These are phyloP conservation scores for Seira sanloemensis DNA, from an alignment of 2,888 invertebrate genomes.

Conservation along the genomic window DNA sequence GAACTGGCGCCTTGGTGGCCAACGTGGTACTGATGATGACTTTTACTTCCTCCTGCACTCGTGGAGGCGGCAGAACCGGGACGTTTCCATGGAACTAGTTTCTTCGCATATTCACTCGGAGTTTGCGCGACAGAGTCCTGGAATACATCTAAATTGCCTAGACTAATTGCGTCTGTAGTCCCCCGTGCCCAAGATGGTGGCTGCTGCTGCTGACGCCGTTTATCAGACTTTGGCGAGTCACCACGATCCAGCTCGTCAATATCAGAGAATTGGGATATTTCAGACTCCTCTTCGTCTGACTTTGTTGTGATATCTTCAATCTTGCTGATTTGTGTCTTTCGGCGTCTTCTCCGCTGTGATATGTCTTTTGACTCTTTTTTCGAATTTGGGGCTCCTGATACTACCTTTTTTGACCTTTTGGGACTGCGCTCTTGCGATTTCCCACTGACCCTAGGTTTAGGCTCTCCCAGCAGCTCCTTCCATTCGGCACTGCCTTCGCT, in stretches of 20 bases:
- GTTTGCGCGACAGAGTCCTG: slow-evolving; percentile 66
- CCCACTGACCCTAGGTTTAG: neutral
- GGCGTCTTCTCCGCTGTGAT: neutral
- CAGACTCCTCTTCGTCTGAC: slow-evolving; percentile 28
- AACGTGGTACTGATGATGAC: neutral
- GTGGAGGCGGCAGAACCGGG: slow-evolving; percentile 45
- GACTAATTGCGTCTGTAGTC: slow-evolving; percentile 67
- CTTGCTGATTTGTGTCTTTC: slow-evolving; percentile 30
- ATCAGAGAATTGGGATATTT: slow-evolving; percentile 30
- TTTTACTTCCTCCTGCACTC: neutral
- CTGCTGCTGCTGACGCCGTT: neutral
- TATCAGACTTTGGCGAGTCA: neutral
- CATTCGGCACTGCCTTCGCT: slow-evolving; percentile 54
- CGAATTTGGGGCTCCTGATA: neutral
- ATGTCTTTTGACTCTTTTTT: slow-evolving; percentile 21
- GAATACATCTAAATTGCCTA: slow-evolving; percentile 70
- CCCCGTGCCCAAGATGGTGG: slow-evolving; percentile 29
- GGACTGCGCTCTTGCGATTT: slow-evolving; percentile 27
- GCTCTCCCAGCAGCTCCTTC: slow-evolving; percentile 40
- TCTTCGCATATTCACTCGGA: slow-evolving; percentile 69
- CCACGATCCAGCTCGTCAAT: slow-evolving; percentile 21
- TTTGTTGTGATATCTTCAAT: slow-evolving; percentile 32
- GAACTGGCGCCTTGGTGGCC: neutral
- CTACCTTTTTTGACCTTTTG: neutral
- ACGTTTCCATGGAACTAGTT: slow-evolving; percentile 63